phyloP scores from a whole-genome alignment of 2,113 vertebrate species.

The Onychostruthus taczanowskii region DNA sequence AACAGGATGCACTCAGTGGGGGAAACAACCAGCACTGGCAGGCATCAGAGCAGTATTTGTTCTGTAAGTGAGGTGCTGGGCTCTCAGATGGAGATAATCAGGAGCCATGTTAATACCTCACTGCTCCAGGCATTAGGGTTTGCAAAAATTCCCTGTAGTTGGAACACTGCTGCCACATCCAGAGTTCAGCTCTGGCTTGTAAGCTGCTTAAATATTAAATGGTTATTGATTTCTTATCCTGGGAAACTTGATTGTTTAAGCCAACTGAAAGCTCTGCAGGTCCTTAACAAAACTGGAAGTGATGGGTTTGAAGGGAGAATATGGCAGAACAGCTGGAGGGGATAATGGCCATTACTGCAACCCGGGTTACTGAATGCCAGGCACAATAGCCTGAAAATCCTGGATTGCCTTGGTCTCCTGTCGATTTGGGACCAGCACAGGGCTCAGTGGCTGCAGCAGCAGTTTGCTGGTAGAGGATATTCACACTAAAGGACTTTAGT shows the following conservation, averaged over 20 bases:
- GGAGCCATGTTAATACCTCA: not conserved
- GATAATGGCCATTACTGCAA: not conserved
- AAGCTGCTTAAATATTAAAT: constrained; percentile 54
- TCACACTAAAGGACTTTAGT: not conserved
- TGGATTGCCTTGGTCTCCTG: not conserved
- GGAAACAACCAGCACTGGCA: not conserved
- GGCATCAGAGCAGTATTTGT: not conserved
- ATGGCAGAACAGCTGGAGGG: not conserved
- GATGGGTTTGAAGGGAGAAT: not conserved
- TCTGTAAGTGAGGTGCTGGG: not conserved
- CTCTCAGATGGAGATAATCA: not conserved
- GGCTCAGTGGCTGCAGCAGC: not conserved
- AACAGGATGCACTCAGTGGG: not conserved
- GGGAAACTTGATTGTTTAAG: not conserved
- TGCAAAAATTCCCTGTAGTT: not conserved
- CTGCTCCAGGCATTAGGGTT: not conserved
- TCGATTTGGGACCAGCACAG: not conserved
- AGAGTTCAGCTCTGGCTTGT: not conserved
- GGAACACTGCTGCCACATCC: not conserved
- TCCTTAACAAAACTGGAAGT: not conserved
- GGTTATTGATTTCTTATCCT: constrained; percentile 34
- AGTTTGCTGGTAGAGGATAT: not conserved
- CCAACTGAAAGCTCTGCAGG: not conserved
- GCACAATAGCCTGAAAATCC: not conserved
- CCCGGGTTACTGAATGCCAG: not conserved